Percentiles rank a stretch among this genome's conserved stretches.
Conservation (phyloP, 2,888 invertebrate genomes). For the Xylota sylvarum region DNA sequence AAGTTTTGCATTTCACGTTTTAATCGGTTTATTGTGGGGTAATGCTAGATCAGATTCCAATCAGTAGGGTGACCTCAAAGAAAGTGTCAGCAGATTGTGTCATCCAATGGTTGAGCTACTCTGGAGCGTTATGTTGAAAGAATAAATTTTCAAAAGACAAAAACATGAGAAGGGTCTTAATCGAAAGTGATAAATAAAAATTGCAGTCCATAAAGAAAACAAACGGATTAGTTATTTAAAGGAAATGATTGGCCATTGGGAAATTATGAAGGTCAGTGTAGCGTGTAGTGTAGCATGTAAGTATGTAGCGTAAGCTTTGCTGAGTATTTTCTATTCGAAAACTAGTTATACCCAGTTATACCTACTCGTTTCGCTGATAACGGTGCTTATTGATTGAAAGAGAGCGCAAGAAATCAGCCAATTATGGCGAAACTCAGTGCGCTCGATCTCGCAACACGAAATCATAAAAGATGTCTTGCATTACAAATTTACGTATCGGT, state of each 20-base stretch:
- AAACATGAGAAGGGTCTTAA: background rate
- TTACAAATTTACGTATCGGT: too few species aligned
- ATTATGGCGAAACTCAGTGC: too few species aligned
- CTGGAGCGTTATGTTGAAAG: conserved; percentile 1
- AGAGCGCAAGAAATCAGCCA: too few species aligned
- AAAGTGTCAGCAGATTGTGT: conserved; percentile 1
- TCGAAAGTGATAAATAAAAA: conserved; percentile 18
- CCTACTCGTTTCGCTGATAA: too few species aligned
- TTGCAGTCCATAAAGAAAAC: background rate
- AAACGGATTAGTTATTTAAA: background rate
- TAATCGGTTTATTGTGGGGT: conserved; percentile 5
- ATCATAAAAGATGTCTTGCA: too few species aligned
- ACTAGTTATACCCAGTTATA: too few species aligned
- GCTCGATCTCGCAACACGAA: too few species aligned
- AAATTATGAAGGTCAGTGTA: background rate
- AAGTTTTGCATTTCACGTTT: conserved; percentile 5
- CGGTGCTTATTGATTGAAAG: too few species aligned
- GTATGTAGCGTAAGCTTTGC: too few species aligned
- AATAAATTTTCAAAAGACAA: conserved; percentile 5
- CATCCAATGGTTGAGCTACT: background rate
- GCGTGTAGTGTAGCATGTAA: too few species aligned
- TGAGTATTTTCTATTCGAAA: too few species aligned
- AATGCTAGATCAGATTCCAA: background rate
- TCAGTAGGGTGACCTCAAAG: conserved; percentile 6
- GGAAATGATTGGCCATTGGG: background rate